phyloP scores from a whole-genome alignment of 2,888 invertebrate species.

The Drosophila aldrichi region DNA sequence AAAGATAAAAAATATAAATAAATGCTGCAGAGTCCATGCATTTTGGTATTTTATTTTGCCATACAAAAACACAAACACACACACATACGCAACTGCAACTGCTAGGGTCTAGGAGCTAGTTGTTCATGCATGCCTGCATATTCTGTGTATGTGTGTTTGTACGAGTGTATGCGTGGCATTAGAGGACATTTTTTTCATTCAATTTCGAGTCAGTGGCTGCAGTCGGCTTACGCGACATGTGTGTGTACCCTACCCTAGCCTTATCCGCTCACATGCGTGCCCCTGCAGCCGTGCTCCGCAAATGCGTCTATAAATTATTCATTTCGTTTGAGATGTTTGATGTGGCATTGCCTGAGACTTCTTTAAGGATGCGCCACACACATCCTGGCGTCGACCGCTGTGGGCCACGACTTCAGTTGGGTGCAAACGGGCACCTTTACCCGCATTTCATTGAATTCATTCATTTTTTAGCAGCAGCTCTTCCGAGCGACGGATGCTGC shows the following conservation, averaged over 20 bases:
- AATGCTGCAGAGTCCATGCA: constrained; percentile 39
- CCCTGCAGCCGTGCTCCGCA: constrained; percentile 25
- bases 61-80: background rate
- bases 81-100: background rate
- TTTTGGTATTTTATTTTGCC: constrained; percentile 59
- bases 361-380: constrained; percentile 58
- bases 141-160: background rate
- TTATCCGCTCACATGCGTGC: background rate
- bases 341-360: constrained; percentile 58
- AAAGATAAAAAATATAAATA: constrained; percentile 46
- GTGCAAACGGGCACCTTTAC: constrained; percentile 46
- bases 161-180: constrained; percentile 19
- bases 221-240: constrained; percentile 59
- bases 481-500: constrained; percentile 22
- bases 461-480: constrained; percentile 74
- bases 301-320: constrained; percentile 82
- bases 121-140: constrained; percentile 31
- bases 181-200: constrained; percentile 21
- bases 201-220: constrained; percentile 45
- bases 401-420: constrained; percentile 20
- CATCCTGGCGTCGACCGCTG: constrained; percentile 16
- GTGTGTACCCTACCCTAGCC: background rate
- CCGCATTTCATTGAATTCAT: constrained; percentile 78
- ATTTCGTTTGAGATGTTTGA: constrained; percentile 81
- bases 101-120: constrained; percentile 5